A percentile compares a stretch with the other conserved stretches of the same genome.
Evolutionary conservation across 2,797 vertebrate genomes (phyloP).

Genomic region (Apogon talboti): DNA sequence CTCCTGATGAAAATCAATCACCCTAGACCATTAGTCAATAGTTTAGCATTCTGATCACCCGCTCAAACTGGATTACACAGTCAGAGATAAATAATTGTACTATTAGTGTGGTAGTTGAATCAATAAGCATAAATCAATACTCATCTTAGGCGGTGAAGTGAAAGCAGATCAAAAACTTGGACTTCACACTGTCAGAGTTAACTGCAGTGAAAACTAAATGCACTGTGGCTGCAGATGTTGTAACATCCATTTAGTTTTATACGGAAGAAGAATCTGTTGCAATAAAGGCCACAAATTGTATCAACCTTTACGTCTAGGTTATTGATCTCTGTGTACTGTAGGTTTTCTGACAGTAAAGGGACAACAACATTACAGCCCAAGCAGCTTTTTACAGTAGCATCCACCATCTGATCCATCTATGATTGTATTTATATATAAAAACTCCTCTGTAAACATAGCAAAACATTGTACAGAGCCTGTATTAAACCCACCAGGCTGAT

Average conservation of each 20-base stretch:
- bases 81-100: slow-evolving; percentile 4
- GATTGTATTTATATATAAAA: not conserved
- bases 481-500: no score
- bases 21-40: not conserved
- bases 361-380: not conserved
- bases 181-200: no score
- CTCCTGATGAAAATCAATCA: slow-evolving; percentile 18
- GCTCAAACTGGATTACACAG: not conserved
- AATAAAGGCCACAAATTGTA: not conserved
- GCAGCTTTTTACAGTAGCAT: not conserved
- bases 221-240: not conserved
- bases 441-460: no score
- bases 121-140: slow-evolving; percentile 5
- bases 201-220: not conserved
- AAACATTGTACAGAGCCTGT: no score
- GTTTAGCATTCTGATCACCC: slow-evolving; percentile 1
- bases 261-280: slow-evolving; percentile 2
- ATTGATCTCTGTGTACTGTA: not conserved
- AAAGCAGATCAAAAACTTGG: slow-evolving; percentile 7
- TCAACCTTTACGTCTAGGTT: not conserved
- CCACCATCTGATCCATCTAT: not conserved
- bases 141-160: not conserved
- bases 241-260: not conserved
- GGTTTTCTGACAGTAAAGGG: not conserved
- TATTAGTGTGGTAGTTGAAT: slow-evolving; percentile 4